These are phyloP conservation scores for Thamnaconus septentrionalis DNA, from an alignment of 2,113 vertebrate species.

Conservation along the genomic window DNA sequence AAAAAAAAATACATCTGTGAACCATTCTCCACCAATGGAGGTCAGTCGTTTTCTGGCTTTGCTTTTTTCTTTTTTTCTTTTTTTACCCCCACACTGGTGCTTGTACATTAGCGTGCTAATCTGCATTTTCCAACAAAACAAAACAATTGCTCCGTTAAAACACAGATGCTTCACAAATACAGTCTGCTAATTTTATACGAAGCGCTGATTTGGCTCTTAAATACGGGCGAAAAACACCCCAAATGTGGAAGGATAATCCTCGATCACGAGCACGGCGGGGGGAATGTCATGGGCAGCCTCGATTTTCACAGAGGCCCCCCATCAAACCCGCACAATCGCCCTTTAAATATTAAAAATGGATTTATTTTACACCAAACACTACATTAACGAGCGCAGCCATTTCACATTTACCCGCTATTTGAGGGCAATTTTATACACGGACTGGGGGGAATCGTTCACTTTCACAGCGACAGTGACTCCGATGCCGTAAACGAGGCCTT, in stretches of 20 bases:
- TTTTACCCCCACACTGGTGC: too few relatives aligned
- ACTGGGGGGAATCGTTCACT: conserved; percentile 6
- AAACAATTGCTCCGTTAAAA: too few relatives aligned
- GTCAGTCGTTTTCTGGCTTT: too few relatives aligned
- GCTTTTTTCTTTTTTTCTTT: too few relatives aligned
- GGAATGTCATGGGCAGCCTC: not conserved
- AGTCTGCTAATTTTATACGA: too few relatives aligned
- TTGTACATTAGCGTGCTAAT: too few relatives aligned
- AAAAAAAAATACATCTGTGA: too few relatives aligned
- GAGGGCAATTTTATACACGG: not conserved
- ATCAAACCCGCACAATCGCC: conserved; percentile 1
- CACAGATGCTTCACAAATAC: too few relatives aligned
- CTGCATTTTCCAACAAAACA: too few relatives aligned
- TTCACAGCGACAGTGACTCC: conserved; percentile 15
- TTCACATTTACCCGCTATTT: conserved; percentile 1
- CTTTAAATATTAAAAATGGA: conserved; percentile 7
- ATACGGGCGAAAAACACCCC: not conserved
- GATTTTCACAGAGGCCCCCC: not conserved
- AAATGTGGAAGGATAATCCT: not conserved
- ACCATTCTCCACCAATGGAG: too few relatives aligned
- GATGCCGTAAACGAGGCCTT: conserved; percentile 20
- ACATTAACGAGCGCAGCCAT: conserved; percentile 5
- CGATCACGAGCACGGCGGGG: not conserved
- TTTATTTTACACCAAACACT: not conserved
- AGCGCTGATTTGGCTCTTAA: not conserved